Evolutionary conservation across 2,797 vertebrate genomes (phyloP), one percentile per base, ranked within the genome.

Genomic region (Phrynocephalus vlangalii): DNA sequence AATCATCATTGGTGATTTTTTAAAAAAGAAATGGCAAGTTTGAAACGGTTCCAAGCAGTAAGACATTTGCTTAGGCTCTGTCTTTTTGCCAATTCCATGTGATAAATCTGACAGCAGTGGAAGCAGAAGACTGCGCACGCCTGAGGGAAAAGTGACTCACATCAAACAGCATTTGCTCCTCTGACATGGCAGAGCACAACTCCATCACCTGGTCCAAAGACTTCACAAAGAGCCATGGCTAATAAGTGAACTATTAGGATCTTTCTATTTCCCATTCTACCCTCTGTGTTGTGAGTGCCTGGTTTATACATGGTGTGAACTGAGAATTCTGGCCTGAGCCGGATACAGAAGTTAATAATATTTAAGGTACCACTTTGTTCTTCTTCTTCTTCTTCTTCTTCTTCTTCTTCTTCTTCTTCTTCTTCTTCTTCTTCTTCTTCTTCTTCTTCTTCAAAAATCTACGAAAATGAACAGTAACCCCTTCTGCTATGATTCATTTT

Each of bases 151-250:
- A 89, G 28, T 87, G 87, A 83, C 33, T 76, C 48, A 30, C 48
- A 75, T 44, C 72, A 91, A 73, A 60, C 18, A 28, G 33, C 92
- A 90, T 91, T 90, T 56, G 60, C 79, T 88, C 33, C 75, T n/a
- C 71, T 85, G 63, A 60, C n/a, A 68, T 44, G 73, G 44, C 28
- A 83, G 84, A 1, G 26, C 44, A 60, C 10, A 16, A 30, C 70
- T 75, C n/a, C 70, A 76, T 38, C 30, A 56, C 44, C 63, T 7
- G 52, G 67, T 87, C 20, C 79, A 76, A 86, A 79, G 78, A 88
- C 18, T 84, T 87, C 60, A 30, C 38, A 63, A 5, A 7, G 11
- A 82, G 44, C 56, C 81, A 7, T 48, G 33, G 11, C 56, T 56
- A 79, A 67, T 72, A 79, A 48, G 52, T 76, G 9, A 16, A 16